These are phyloP conservation scores for Labeo rohita DNA, from an alignment of 2,113 vertebrate species.

Conservation along the genomic window DNA sequence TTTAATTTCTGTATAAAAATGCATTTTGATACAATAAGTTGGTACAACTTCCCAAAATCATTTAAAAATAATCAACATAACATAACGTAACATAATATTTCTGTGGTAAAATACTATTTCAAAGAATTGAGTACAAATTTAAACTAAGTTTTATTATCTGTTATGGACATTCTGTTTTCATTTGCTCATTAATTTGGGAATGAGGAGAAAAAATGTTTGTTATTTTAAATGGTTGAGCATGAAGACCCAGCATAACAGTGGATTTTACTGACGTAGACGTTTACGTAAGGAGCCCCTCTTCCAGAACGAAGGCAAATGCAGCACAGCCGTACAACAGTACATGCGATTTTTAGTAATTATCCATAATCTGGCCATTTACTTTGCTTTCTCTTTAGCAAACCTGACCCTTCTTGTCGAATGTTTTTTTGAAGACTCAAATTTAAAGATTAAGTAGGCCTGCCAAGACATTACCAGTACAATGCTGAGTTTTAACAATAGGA, in stretches of 20 bases:
- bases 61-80: no score
- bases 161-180: background rate
- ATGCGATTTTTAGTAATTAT: background rate
- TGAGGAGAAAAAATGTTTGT: constrained; percentile 62
- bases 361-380: background rate
- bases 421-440: constrained; percentile 2
- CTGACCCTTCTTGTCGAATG: background rate
- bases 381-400: constrained; percentile 2
- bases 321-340: background rate
- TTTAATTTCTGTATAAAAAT: background rate
- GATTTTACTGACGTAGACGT: constrained; percentile 15
- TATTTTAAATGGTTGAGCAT: constrained; percentile 59
- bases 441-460: constrained; percentile 47
- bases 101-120: no score
- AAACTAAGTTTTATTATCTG: background rate
- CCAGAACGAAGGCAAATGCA: background rate
- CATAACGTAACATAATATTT: background rate
- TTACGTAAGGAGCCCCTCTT: background rate
- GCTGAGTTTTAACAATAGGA: constrained; percentile 30
- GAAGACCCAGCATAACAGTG: constrained; percentile 54
- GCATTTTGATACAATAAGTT: background rate
- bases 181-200: constrained; percentile 57
- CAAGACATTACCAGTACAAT: constrained; percentile 22
- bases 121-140: no score
- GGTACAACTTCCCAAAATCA: background rate